Conservation (phyloP, 2,113 vertebrate genomes). For the Lepisosteus osseus region DNA sequence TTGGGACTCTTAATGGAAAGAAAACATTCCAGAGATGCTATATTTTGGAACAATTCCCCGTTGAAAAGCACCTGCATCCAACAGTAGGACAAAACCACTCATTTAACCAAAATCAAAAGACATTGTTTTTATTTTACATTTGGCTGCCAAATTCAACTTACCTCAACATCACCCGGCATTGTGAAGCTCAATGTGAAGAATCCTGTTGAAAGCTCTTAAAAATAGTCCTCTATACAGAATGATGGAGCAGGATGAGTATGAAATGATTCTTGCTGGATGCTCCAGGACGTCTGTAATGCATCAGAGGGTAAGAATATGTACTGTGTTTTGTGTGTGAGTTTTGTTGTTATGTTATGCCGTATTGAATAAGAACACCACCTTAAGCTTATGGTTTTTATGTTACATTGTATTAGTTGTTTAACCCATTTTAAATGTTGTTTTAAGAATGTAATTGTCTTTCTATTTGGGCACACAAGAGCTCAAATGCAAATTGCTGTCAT, state of each 20-base stretch:
- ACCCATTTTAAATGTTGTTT: no score
- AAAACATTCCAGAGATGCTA: slow-evolving; percentile 83
- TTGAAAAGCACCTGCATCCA: slow-evolving; percentile 90
- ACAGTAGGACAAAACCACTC: slow-evolving; percentile 75
- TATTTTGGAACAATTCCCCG: slow-evolving; percentile 53
- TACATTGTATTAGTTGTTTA: no score
- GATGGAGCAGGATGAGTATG: background rate
- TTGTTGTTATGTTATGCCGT: slow-evolving; percentile 50
- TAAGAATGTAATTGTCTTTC: no score
- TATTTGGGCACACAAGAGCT: no score
- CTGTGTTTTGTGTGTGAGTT: slow-evolving; percentile 41
- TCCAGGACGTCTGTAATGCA: slow-evolving; percentile 46
- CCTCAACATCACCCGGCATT: slow-evolving; percentile 86
- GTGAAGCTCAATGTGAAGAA: slow-evolving; percentile 70
- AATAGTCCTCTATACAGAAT: background rate
- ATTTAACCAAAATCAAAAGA: slow-evolving; percentile 89
- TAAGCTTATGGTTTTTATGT: no score
- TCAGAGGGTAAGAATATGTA: slow-evolving; percentile 48
- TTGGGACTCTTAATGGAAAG: slow-evolving; percentile 78
- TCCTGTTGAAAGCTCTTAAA: slow-evolving; percentile 45
- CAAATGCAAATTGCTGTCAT: no score
- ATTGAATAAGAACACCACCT: slow-evolving; percentile 11
- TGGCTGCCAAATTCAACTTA: slow-evolving; percentile 94
- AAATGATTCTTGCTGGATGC: slow-evolving; percentile 45
- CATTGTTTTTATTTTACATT: slow-evolving; percentile 69